Conservation (phyloP, 2,888 invertebrate species). For the Phlogophora meticulosa region DNA sequence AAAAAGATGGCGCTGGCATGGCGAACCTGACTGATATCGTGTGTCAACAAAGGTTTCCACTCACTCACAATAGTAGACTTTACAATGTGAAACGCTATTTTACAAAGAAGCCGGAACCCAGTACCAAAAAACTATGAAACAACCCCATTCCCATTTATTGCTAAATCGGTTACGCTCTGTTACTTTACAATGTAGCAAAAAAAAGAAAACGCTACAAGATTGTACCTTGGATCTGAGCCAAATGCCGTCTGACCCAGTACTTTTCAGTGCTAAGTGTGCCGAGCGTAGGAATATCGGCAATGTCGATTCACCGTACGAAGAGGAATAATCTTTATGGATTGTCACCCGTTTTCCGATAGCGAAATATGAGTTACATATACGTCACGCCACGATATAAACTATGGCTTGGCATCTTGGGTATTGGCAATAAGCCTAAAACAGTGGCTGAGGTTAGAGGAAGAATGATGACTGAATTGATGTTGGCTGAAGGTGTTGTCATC, state of each 20-base stretch:
- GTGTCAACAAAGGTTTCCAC: too few species aligned
- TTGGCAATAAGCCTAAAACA: constrained; percentile 38
- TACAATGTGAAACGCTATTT: neutral
- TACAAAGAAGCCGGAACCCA: neutral
- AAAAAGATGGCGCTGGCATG: too few species aligned
- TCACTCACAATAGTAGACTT: too few species aligned
- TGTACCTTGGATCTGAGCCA: constrained; percentile 82
- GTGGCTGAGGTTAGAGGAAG: neutral
- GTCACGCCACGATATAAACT: constrained; percentile 7
- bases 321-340: constrained; percentile 57
- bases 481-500: neutral
- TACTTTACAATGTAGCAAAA: constrained; percentile 79
- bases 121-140: constrained; percentile 35
- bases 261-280: constrained; percentile 75
- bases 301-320: constrained; percentile 53
- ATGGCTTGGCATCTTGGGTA: constrained; percentile 1
- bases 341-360: constrained; percentile 44
- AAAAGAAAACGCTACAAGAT: constrained; percentile 80
- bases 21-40: too few species aligned
- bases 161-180: constrained; percentile 81
- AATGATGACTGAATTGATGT: constrained; percentile 14
- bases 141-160: constrained; percentile 73
- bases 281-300: constrained; percentile 61
- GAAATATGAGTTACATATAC: constrained; percentile 37
- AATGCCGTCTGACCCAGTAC: constrained; percentile 82